Percentiles rank a stretch among this genome's conserved stretches.
Conservation (phyloP, 1,140 invertebrate genomes). For the Stegodyphus mimosarum region DNA sequence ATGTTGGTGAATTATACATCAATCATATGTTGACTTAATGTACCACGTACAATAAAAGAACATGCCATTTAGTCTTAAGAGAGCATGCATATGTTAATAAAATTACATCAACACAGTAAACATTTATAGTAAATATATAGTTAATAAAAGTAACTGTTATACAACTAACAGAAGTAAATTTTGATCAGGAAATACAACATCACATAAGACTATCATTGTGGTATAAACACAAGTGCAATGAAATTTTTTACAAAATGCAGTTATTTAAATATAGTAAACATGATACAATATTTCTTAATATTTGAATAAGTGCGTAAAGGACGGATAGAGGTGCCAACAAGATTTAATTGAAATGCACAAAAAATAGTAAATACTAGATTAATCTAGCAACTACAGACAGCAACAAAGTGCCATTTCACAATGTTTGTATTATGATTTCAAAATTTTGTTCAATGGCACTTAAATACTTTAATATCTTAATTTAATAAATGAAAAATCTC, state of each 20-base stretch:
- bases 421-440: no score
- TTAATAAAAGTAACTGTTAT: conserved; percentile 21
- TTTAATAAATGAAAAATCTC: no score
- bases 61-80: background rate
- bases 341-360: conserved; percentile 24
- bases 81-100: conserved; percentile 2
- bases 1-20: background rate
- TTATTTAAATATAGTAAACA: conserved; percentile 2
- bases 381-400: conserved; percentile 18
- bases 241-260: conserved; percentile 28
- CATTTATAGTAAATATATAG: background rate
- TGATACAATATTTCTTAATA: background rate
- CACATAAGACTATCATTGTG: conserved; percentile 16
- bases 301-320: conserved; percentile 10
- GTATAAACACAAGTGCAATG: conserved; percentile 27
- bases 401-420: background rate
- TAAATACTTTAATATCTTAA: no score
- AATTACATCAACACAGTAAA: background rate
- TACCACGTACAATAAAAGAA: background rate
- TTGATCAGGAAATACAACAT: conserved; percentile 8
- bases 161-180: background rate
- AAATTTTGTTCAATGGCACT: no score
- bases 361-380: background rate
- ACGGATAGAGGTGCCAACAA: conserved; percentile 42
- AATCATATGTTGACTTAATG: background rate